A percentile compares a stretch with the other conserved stretches of the same genome.
These are phyloP conservation scores for Augochlora pura DNA, from an alignment of 1,140 invertebrate genomes.

Conservation along the genomic window DNA sequence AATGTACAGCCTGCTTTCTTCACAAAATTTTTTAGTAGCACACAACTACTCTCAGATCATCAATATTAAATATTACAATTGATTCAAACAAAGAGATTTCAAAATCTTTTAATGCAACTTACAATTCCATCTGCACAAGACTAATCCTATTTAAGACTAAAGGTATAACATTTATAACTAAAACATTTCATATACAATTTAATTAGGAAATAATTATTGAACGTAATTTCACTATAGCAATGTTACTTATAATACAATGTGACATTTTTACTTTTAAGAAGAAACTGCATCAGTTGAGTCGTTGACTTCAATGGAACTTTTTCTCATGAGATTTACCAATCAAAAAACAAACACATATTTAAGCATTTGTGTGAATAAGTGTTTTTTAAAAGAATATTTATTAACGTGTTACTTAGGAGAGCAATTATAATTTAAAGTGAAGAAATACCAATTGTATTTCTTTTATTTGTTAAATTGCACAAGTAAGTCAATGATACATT, in stretches of 20 bases:
- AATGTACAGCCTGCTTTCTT: conserved; percentile 55
- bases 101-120: conserved; percentile 20
- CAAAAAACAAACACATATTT: no score
- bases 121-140: not conserved
- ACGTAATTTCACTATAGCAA: conserved; percentile 10
- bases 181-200: conserved; percentile 12
- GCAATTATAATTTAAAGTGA: no score
- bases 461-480: no score
- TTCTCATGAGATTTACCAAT: no score
- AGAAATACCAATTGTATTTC: no score
- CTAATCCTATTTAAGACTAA: conserved; percentile 11
- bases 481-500: no score
- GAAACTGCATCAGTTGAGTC: no score
- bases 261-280: conserved; percentile 19
- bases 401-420: no score
- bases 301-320: no score
- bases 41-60: conserved; percentile 37
- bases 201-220: conserved; percentile 3
- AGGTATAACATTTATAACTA: conserved; percentile 6
- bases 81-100: conserved; percentile 67
- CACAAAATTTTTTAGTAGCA: conserved; percentile 62
- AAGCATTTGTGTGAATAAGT: no score
- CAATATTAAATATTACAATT: conserved; percentile 47
- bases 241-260: conserved; percentile 15
- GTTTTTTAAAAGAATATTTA: no score